phyloP scores from a whole-genome alignment of 2,797 vertebrate genomes.

The Limnodromus scolopaceus region DNA sequence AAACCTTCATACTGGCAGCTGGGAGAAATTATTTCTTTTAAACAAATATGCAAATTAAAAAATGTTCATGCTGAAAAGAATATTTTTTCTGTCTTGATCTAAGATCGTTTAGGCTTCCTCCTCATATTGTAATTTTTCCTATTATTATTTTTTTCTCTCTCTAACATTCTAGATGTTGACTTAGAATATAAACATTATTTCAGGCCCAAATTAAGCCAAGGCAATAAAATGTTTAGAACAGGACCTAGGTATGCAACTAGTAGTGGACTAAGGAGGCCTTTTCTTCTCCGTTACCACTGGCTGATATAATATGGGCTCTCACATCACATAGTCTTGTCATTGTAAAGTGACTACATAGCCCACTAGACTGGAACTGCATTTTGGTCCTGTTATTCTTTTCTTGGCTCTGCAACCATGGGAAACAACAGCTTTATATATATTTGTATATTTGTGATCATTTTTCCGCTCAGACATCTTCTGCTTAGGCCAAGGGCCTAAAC shows the following conservation, averaged over 20 bases:
- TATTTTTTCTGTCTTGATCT: neutral
- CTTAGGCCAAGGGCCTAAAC: neutral
- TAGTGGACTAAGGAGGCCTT: neutral
- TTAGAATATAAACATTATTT: neutral
- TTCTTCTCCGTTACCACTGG: neutral
- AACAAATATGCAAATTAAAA: neutral
- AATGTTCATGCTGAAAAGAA: neutral
- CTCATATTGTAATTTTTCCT: neutral
- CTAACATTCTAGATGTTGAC: neutral
- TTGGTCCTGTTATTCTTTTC: neutral
- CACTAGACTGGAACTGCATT: neutral
- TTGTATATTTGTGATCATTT: neutral
- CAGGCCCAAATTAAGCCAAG: neutral
- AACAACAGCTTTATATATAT: neutral
- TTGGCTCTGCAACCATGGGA: neutral
- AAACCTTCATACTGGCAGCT: neutral
- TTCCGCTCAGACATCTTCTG: neutral
- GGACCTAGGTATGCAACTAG: neutral
- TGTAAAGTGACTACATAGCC: accelerated
- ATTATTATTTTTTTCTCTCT: neutral
- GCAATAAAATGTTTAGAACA: neutral
- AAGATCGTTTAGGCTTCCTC: neutral
- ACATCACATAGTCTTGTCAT: neutral
- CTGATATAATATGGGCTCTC: neutral
- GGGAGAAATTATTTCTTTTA: neutral